Evolutionary conservation across 2,797 vertebrate species (phyloP).

Genomic region (Australoheros facetus): DNA sequence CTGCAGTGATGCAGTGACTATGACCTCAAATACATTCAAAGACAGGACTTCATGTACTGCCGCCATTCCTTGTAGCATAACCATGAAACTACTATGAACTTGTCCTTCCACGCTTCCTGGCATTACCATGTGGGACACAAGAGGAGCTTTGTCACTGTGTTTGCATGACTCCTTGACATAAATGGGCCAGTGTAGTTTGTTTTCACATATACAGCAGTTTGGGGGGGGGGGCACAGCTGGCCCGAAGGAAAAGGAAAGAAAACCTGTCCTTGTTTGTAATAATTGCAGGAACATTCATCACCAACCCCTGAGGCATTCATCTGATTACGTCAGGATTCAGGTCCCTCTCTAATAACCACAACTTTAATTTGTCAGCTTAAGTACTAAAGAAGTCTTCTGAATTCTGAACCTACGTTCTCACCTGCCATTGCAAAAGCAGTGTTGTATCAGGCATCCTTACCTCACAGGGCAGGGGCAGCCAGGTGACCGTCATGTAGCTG

Average conservation of each 20-base stretch:
- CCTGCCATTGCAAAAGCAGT: fast-evolving
- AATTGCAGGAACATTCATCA: slow-evolving; percentile 4
- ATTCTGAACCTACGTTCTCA: neutral
- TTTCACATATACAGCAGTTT: slow-evolving; percentile 34
- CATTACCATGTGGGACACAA: slow-evolving; percentile 36
- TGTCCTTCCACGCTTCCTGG: slow-evolving; percentile 3
- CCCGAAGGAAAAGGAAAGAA: slow-evolving; percentile 7
- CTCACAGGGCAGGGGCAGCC: slow-evolving; percentile 92
- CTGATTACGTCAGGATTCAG: neutral
- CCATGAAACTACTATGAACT: neutral
- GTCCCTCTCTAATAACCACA: neutral
- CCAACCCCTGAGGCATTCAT: neutral
- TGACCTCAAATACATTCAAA: neutral
- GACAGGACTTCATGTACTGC: neutral
- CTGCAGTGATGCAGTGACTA: neutral
- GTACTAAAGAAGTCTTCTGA: neutral
- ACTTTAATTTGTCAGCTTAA: neutral
- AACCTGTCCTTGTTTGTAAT: slow-evolving; percentile 12
- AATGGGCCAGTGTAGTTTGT: slow-evolving; percentile 41
- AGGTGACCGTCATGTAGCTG: slow-evolving; percentile 92
- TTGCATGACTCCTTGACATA: slow-evolving; percentile 35
- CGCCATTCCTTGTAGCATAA: neutral
- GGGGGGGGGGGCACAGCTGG: neutral
- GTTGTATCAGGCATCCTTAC: slow-evolving; percentile 71
- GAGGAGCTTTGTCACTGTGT: slow-evolving; percentile 39